phyloP scores from a whole-genome alignment of 2,888 invertebrate genomes.

The Zygothrica quintamaculata region DNA sequence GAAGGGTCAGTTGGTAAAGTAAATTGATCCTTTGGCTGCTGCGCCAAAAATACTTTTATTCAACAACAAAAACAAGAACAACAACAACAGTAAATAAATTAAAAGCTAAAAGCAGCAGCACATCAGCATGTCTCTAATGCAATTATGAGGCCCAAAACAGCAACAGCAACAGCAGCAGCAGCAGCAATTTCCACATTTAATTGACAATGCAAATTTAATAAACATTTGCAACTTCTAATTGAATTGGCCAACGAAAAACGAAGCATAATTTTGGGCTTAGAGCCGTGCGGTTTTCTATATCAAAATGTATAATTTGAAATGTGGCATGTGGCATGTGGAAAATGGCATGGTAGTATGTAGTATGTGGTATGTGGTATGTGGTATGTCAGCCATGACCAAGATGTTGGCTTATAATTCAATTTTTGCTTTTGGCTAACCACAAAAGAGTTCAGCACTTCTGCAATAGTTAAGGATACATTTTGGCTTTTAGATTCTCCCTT shows the following conservation, averaged over 20 bases:
- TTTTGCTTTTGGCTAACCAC: conserved; percentile 50
- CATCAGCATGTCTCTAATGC: conserved; percentile 51
- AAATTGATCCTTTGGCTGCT: conserved; percentile 28
- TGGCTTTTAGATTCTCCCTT: conserved; percentile 11
- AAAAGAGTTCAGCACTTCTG: conserved; percentile 46
- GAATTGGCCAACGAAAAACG: conserved; percentile 48
- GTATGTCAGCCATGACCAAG: conserved; percentile 16
- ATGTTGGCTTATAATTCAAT: conserved; percentile 70
- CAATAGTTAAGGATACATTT: conserved; percentile 21
- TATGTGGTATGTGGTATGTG: no score
- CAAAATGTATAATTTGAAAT: no score
- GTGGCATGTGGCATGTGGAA: no score
- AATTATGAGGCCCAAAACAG: conserved; percentile 49
- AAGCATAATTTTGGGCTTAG: conserved; percentile 4
- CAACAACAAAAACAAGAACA: not conserved
- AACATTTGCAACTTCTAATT: conserved; percentile 69
- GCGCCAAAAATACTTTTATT: conserved; percentile 38
- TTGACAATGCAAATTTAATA: conserved; percentile 76
- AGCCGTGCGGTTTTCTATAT: not conserved
- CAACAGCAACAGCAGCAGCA: conserved; percentile 5
- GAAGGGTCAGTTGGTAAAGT: conserved; percentile 41
- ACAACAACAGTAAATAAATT: not conserved
- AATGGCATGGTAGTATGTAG: conserved; percentile 19
- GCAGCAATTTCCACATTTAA: conserved; percentile 49
- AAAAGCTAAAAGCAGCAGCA: no score